Base-by-base conservation (phyloP, 2,888 invertebrate species). In the Thymelicus lineola region DNA sequence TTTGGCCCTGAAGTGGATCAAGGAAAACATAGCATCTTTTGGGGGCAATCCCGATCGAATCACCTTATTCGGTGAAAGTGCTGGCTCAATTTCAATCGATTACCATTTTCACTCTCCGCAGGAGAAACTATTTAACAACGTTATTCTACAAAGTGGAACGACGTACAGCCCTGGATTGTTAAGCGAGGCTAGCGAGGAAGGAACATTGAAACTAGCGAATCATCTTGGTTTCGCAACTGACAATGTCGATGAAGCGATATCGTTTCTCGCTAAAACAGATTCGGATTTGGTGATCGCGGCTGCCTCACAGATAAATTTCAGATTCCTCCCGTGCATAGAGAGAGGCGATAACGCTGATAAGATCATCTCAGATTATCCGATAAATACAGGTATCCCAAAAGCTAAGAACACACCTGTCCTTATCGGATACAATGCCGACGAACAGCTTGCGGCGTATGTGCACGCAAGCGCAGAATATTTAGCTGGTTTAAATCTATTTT, bases 341-440 rank as follows among this genome's bases (percentile, higher is more conserved):
- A 75, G 76, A 45, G 71, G 73, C 38, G 45, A 77, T 15, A 72
- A 67, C 10, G 71, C 79, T 9, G 79, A 82, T 35, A 70, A 72
- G 38, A 68, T 80, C n/a, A 58, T 91, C 55, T 74, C 78, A 7
- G 77, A 79, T 20, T 77, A 81, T 70, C 85, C 87, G 74, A 70
- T 83, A 0, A 78, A 80, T 42, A 64, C 78, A 35, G 63, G 76
- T 12, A 72, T 78, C 0, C 81, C 85, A 0, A 87, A 85, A 80
- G 80, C 75, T 0, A 79, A 73, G 46, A 76, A 81, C 48, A 77
- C 85, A n/a, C 75, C 85, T 10, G 74, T 89, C 48, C 71, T 90
- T 17, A 77, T 85, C 14, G 91, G 91, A 7, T 86, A 83, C 38
- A 88, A 79, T 57, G 77, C 82, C 65, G 74, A 84, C 48, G 90